These are phyloP conservation scores for Cataglyphis altisquamis DNA, from an alignment of 2,888 invertebrate genomes.

Conservation along the genomic window DNA sequence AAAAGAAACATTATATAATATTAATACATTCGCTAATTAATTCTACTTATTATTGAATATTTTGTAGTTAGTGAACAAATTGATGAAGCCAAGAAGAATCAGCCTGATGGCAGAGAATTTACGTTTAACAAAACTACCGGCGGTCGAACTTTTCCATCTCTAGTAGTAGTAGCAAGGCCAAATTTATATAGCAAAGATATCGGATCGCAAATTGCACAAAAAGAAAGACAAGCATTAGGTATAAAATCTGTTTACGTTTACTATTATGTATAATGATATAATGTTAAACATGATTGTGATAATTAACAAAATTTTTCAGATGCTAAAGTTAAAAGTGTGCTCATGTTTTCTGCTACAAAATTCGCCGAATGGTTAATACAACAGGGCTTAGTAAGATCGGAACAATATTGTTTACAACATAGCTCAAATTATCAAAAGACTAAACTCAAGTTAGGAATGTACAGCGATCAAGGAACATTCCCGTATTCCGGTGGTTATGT, in stretches of 20 bases:
- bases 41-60: constrained; percentile 31
- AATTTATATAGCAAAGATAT: constrained; percentile 91
- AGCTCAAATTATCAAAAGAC: constrained; percentile 86
- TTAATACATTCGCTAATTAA: neutral
- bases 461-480: constrained; percentile 94
- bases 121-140: constrained; percentile 92
- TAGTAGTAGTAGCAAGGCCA: constrained; percentile 94
- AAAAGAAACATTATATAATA: neutral
- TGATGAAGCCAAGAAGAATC: constrained; percentile 88
- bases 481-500: constrained; percentile 96
- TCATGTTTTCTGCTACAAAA: constrained; percentile 93
- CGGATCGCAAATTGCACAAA: constrained; percentile 79
- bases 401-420: constrained; percentile 92
- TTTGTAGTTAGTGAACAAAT: constrained; percentile 80
- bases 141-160: constrained; percentile 94
- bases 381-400: constrained; percentile 93
- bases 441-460: constrained; percentile 94
- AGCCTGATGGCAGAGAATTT: constrained; percentile 91
- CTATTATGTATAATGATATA: neutral
- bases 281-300: neutral
- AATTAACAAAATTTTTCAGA: constrained; percentile 86
- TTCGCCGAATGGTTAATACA: constrained; percentile 97
- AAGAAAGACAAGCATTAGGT: constrained; percentile 86
- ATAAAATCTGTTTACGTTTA: constrained; percentile 52
- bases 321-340: constrained; percentile 93